A percentile compares a stretch with the other conserved stretches of the same genome.
Conservation (phyloP, 2,797 vertebrate species). For the Serranus cabrilla region DNA sequence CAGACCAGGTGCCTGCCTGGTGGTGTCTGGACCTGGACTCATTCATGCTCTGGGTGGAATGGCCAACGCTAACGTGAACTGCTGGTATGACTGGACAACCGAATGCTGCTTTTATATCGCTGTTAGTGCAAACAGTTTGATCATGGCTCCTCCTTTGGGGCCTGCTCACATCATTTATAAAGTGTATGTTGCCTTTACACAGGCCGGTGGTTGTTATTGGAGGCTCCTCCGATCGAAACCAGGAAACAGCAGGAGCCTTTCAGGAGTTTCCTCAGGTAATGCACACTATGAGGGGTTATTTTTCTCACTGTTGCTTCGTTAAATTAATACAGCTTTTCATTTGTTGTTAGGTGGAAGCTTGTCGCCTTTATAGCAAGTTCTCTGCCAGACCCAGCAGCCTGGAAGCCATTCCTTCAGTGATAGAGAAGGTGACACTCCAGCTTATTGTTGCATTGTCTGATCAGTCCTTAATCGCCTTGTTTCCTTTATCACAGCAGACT, state of each 20-base stretch:
- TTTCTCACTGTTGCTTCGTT: neutral
- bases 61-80: conserved; percentile 97
- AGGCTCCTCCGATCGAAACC: conserved; percentile 94
- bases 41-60: conserved; percentile 95
- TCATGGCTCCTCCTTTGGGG: neutral
- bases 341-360: conserved; percentile 91
- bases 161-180: neutral
- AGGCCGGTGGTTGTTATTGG: conserved; percentile 97
- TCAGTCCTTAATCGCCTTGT: neutral
- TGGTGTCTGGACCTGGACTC: conserved; percentile 96
- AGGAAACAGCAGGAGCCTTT: conserved; percentile 96
- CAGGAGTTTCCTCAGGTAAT: conserved; percentile 97
- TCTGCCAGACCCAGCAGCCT: conserved; percentile 92
- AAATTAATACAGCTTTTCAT: conserved; percentile 8
- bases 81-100: conserved; percentile 87
- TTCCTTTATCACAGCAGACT: neutral
- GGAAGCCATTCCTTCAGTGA: conserved; percentile 90
- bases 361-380: conserved; percentile 95
- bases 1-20: conserved; percentile 95
- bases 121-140: neutral
- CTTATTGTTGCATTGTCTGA: neutral
- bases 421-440: conserved; percentile 91
- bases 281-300: neutral
- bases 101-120: no score
- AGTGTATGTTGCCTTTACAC: conserved; percentile 20